Evolutionary conservation across 2,888 invertebrate species (phyloP).

Genomic region (Lycia hirtaria): DNA sequence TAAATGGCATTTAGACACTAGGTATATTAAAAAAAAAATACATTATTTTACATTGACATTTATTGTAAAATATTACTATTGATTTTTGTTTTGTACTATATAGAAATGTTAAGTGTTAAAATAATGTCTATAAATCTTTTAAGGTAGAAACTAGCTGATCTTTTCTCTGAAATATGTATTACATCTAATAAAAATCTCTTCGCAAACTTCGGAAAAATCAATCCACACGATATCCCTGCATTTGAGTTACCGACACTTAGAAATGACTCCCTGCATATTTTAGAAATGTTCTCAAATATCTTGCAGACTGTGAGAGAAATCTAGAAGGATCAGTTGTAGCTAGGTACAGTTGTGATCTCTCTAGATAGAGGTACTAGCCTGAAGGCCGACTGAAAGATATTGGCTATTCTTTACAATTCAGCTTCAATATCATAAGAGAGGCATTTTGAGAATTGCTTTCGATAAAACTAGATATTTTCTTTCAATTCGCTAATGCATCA

Average conservation of each 20-base stretch:
- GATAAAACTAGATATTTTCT: slow-evolving; percentile 6
- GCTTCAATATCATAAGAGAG: slow-evolving; percentile 24
- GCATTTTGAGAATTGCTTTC: slow-evolving; percentile 5
- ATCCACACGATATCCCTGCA: background rate
- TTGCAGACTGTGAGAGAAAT: background rate
- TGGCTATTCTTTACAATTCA: slow-evolving; percentile 25
- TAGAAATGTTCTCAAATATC: slow-evolving; percentile 11
- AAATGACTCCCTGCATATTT: slow-evolving; percentile 5
- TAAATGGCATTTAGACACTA: too few relatives aligned
- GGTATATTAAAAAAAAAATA: too few relatives aligned
- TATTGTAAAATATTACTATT: too few relatives aligned
- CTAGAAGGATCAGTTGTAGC: slow-evolving; percentile 2
- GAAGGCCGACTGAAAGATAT: slow-evolving; percentile 16
- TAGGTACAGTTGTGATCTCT: too few relatives aligned
- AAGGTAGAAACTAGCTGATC: too few relatives aligned
- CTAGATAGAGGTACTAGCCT: too few relatives aligned
- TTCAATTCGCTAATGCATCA: slow-evolving; percentile 23
- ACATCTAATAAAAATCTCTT: background rate
- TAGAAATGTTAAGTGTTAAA: too few relatives aligned
- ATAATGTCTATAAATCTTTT: too few relatives aligned
- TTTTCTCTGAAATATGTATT: too few relatives aligned
- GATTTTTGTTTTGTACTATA: too few relatives aligned
- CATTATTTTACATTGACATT: too few relatives aligned
- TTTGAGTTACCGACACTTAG: background rate
- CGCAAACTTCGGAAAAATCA: background rate